These are phyloP conservation scores for Alauda arvensis DNA, from an alignment of 2,797 vertebrate genomes.

Conservation along the genomic window DNA sequence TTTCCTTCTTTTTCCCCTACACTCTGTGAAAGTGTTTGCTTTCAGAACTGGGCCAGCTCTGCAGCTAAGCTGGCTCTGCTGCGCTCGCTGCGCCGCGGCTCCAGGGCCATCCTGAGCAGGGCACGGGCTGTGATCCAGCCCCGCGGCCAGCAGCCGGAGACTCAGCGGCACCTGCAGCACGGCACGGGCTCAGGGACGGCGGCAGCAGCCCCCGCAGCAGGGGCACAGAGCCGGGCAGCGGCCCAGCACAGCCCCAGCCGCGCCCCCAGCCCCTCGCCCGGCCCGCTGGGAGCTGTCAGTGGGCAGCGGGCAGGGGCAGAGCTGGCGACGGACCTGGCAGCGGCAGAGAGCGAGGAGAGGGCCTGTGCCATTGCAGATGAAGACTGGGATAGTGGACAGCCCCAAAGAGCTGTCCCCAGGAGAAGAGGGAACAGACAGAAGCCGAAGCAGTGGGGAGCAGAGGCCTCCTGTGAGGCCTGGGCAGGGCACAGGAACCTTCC, in stretches of 20 bases:
- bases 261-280: neutral
- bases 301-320: no score
- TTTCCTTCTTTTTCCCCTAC: neutral
- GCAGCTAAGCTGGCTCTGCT: neutral
- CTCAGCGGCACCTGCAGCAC: neutral
- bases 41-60: neutral
- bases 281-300: no score
- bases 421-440: no score
- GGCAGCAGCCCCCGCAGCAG: neutral
- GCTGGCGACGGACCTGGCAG: no score
- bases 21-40: neutral
- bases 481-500: no score
- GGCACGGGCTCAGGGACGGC: neutral
- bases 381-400: no score
- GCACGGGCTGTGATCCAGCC: neutral
- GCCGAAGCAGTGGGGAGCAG: no score
- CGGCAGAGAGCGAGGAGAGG: no score
- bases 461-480: no score
- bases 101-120: neutral
- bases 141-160: neutral
- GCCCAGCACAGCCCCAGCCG: neutral
- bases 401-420: no score
- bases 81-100: neutral
- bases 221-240: neutral
- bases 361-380: no score